phyloP scores from a whole-genome alignment of 2,888 invertebrate genomes.

The Callyntrura guangdongensis region DNA sequence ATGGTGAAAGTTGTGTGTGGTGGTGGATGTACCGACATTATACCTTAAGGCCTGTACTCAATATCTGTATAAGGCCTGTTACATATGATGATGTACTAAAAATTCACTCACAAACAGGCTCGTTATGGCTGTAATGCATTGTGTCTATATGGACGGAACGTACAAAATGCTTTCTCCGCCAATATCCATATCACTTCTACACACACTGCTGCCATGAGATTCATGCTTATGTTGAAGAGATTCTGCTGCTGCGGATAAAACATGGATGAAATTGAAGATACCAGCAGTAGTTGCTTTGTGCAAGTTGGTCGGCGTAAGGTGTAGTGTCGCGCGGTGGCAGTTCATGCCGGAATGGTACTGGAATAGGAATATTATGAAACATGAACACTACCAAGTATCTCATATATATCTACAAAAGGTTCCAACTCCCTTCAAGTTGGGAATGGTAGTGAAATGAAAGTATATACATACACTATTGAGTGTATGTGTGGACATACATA shows the following conservation, averaged over 20 bases:
- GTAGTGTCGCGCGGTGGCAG: constrained; percentile 63
- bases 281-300: constrained; percentile 48
- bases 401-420: background rate
- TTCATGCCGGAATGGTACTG: constrained; percentile 39
- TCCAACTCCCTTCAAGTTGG: constrained; percentile 14
- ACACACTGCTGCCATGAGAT: constrained; percentile 27
- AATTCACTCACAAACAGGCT: constrained; percentile 52
- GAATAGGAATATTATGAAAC: constrained; percentile 4
- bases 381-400: background rate
- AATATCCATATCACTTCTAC: background rate
- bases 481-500: no score
- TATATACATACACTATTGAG: constrained; percentile 52
- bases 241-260: constrained; percentile 73
- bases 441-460: constrained; percentile 31
- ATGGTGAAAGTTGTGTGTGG: constrained; percentile 9
- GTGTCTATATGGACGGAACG: constrained; percentile 20
- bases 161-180: constrained; percentile 41
- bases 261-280: constrained; percentile 72
- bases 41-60: background rate
- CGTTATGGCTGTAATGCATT: constrained; percentile 56
- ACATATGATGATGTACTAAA: constrained; percentile 61
- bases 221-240: constrained; percentile 11
- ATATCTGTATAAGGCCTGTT: constrained; percentile 30
- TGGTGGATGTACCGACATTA: background rate
- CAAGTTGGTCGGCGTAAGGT: constrained; percentile 58